Percentiles rank a stretch among this genome's conserved stretches.
Conservation (phyloP, 2,888 invertebrate species). For the Meliscaeva auricollis region DNA sequence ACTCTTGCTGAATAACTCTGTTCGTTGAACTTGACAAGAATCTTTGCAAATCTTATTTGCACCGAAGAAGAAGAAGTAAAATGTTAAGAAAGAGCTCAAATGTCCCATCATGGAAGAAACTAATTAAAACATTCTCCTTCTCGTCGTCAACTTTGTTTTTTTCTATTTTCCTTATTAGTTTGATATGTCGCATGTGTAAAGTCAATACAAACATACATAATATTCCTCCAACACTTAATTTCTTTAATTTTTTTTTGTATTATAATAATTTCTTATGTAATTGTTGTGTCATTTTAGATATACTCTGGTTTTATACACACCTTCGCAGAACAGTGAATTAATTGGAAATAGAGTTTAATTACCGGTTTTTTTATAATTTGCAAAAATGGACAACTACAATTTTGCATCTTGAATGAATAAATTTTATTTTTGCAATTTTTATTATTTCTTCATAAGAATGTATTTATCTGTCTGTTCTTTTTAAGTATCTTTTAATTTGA, state of each 20-base stretch:
- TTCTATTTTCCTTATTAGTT: slow-evolving; percentile 6
- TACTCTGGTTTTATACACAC: slow-evolving; percentile 27
- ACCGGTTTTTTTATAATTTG: slow-evolving; percentile 51
- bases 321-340: slow-evolving; percentile 40
- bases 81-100: neutral
- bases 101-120: slow-evolving; percentile 1
- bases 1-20: slow-evolving; percentile 52
- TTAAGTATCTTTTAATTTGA: slow-evolving; percentile 8
- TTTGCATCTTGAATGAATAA: slow-evolving; percentile 38
- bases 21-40: slow-evolving; percentile 70
- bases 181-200: slow-evolving; percentile 26
- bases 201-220: too few species aligned
- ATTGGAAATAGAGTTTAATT: slow-evolving; percentile 50
- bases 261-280: slow-evolving; percentile 10
- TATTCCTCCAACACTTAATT: slow-evolving; percentile 67
- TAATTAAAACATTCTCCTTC: slow-evolving; percentile 23
- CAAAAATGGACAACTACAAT: slow-evolving; percentile 12
- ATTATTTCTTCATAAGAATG: neutral
- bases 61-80: neutral
- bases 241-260: slow-evolving; percentile 1
- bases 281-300: slow-evolving; percentile 22
- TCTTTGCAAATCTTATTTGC: neutral
- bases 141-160: neutral
- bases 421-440: slow-evolving; percentile 28
- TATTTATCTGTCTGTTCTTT: neutral